A percentile compares a stretch with the other conserved stretches of the same genome.
phyloP scores from a whole-genome alignment of 2,113 vertebrate species.

The Casuarius casuarius region DNA sequence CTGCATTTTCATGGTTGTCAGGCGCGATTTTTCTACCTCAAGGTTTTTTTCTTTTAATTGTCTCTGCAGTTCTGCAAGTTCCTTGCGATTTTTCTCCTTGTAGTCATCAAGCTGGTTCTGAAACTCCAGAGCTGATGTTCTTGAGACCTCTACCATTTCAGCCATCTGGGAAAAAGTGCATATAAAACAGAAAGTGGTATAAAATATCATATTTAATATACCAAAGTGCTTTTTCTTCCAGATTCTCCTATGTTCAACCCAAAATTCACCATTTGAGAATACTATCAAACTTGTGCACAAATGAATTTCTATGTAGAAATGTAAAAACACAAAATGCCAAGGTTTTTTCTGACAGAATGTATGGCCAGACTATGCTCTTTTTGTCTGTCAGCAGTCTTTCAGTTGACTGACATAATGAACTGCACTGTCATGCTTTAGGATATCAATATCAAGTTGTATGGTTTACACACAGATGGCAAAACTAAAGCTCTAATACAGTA shows the following conservation, averaged over 20 bases:
- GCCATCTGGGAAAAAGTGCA: slow-evolving; percentile 82
- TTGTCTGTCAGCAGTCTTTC: background rate
- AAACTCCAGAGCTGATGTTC: slow-evolving; percentile 86
- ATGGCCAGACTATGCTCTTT: background rate
- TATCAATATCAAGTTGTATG: background rate
- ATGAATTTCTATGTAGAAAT: background rate
- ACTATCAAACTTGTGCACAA: background rate
- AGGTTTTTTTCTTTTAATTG: slow-evolving; percentile 87
- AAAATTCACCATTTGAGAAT: background rate
- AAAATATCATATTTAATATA: background rate
- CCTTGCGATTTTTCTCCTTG: slow-evolving; percentile 90
- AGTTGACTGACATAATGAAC: background rate
- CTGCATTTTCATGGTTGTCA: slow-evolving; percentile 80
- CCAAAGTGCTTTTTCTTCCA: background rate
- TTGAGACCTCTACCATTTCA: slow-evolving; percentile 86
- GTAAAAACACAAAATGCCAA: background rate
- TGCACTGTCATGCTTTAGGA: background rate
- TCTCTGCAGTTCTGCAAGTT: slow-evolving; percentile 86
- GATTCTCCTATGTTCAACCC: background rate
- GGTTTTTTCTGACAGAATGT: background rate
- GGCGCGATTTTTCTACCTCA: slow-evolving; percentile 86
- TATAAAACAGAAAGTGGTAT: background rate
- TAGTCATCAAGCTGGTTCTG: slow-evolving; percentile 93
- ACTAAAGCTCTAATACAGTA: background rate
- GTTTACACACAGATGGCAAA: background rate